Evolutionary conservation across 2,888 invertebrate genomes (phyloP), one percentile per base, ranked within the genome.

Genomic region (Bugula neritina): DNA sequence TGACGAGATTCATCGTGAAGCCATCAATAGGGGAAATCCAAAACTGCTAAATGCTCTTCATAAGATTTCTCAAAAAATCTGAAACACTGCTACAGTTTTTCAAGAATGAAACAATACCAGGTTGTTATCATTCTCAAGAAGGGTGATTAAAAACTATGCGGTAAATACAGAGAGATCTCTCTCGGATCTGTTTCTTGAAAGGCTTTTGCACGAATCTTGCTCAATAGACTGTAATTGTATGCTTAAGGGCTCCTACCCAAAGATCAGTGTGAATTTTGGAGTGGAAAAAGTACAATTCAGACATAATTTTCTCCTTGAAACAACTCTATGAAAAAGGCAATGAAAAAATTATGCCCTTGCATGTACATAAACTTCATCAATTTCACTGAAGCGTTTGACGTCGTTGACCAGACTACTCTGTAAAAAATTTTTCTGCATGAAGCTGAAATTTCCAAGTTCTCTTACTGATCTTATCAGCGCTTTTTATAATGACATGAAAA

Each of bases 51-150:
- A 5, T 57, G 57, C 10, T 21, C 25, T 57, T 57, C n/a, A 13
- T 57, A 23, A 5, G 10, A 57, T 57, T 13, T 13, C n/a, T 13
- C n/a, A 57, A n/a, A n/a, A 57, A 23, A 35, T 54, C 23, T 73
- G 71, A 57, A 69, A 27, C 54, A 69, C 34, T 31, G 73, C 43
- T n/a, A 29, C 5, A 23, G 23, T 74, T 17, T 74, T 73, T 21
- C 74, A 76, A 72, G 72, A 77, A 0, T 71, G 73, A 35, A 77
- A 74, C 54, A 74, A 75, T 69, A 75, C 74, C 25, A 63, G 63
- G 25, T 70, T 74, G 17, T 52, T 75, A 13, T 52, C 73, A 23
- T 2, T 71, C 23, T 73, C 71, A 69, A 74, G 71, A 35, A 23
- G 43, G 31, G 57, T 21, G 5, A 23, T 13, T 23, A 21, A 13